Percentiles rank a stretch among this genome's conserved stretches.
Evolutionary conservation across 2,888 invertebrate genomes (phyloP).

Genomic region (Silvanus unidentatus): DNA sequence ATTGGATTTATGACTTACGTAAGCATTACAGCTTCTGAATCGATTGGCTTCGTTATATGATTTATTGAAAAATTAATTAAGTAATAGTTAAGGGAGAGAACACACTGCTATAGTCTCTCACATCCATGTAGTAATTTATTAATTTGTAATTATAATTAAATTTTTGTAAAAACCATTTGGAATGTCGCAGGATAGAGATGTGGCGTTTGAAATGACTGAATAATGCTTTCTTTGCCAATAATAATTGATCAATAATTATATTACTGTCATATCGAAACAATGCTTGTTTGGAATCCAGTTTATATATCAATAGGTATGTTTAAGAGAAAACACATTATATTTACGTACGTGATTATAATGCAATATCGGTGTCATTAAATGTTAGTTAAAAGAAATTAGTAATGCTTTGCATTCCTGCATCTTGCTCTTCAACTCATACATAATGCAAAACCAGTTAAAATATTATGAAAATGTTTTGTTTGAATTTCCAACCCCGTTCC

Average conservation of each 20-base stretch:
- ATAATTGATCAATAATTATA: slow-evolving; percentile 41
- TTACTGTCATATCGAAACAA: slow-evolving; percentile 36
- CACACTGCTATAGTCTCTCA: no score
- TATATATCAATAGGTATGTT: slow-evolving; percentile 29
- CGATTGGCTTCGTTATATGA: no score
- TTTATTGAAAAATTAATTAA: no score
- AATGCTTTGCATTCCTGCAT: no score
- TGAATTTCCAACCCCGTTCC: slow-evolving; percentile 16
- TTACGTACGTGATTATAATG: slow-evolving; percentile 29
- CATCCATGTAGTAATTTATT: no score
- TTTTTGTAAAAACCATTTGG: slow-evolving; percentile 26
- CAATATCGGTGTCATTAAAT: slow-evolving; percentile 17
- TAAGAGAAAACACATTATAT: slow-evolving; percentile 26
- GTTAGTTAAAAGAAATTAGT: background rate
- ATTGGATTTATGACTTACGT: no score
- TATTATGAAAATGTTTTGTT: slow-evolving; percentile 5
- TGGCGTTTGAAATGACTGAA: slow-evolving; percentile 32
- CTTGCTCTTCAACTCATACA: no score
- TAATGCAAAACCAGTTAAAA: background rate
- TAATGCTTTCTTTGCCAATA: slow-evolving; percentile 32
- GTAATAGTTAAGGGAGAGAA: no score
- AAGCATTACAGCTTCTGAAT: no score
- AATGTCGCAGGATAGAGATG: slow-evolving; percentile 29
- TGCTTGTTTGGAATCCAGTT: slow-evolving; percentile 31
- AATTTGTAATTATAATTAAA: slow-evolving; percentile 24